These are phyloP conservation scores for Scolopax mira DNA, from an alignment of 2,113 vertebrate genomes.

Conservation along the genomic window DNA sequence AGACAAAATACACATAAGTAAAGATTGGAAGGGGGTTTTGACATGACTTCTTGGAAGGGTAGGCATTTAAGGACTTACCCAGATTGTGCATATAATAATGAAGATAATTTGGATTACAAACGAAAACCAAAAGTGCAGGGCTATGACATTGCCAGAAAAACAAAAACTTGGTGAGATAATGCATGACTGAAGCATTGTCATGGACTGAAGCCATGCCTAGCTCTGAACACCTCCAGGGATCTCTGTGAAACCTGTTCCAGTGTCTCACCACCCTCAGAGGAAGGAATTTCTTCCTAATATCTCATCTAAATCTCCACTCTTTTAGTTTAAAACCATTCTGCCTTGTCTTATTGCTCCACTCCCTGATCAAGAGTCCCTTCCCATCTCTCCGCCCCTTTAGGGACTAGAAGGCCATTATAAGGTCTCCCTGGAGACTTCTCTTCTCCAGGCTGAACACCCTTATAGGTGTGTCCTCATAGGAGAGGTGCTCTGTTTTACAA, in stretches of 20 bases:
- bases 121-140: neutral
- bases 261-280: too few species aligned
- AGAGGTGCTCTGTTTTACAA: neutral
- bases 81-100: neutral
- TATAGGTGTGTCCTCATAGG: neutral
- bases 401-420: neutral
- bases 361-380: neutral
- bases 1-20: neutral
- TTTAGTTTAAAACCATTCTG: neutral
- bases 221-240: neutral
- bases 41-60: neutral
- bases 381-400: neutral
- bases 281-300: too few species aligned
- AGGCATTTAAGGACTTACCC: neutral
- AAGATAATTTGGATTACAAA: neutral
- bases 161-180: neutral
- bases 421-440: neutral
- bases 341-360: neutral
- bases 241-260: neutral
- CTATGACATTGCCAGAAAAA: neutral
- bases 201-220: too few species aligned
- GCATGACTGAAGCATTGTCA: neutral
- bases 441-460: neutral
- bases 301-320: too few species aligned
- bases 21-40: neutral